Base-by-base conservation (phyloP, 2,113 vertebrate genomes). In the Pollimyrus isidori region DNA sequence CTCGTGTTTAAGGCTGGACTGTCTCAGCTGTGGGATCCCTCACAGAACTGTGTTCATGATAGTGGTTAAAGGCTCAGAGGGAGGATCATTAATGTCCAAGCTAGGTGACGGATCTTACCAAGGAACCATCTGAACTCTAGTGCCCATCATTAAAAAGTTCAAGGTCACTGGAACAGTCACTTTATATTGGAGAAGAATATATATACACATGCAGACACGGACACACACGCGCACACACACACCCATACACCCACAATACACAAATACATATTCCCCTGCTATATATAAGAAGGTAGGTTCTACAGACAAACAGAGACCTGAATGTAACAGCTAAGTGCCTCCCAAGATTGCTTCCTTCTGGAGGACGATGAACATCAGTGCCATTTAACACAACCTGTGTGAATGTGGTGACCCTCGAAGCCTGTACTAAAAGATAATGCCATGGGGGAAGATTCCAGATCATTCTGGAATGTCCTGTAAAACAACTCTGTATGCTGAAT, bases 71-170 rank as follows among this genome's bases (percentile, higher is more conserved):
- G 48, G 45, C 83, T 6, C 11, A 3, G 23, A 49, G 45, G 45
- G 11, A 86, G 83, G 48, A 21, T 86, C 83, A 86, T 86, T 86
- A 86, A 26, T 86, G 45, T 86, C 45, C 83, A 49, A 19, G 48
- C 45, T 50, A n/a, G 83, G 46, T 30, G 42, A 86, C 48, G 4
- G 45, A 21, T 49, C 6, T 49, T 49, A 26, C 11, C 23, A 87
- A 87, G 50, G 15, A 56, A 53, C 23, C 48, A 19, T 87, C 17
- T 87, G 49, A 26, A 87, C 26, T 87, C 17, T 53, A 49, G 23
- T 86, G 83, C 45, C 45, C 83, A 42, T 87, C 85, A 39, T 87
- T 87, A 87, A 87, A 53, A 87, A 87, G 85, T 53, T 87, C 50
- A 87, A 87, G 85, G 48, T 87, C 85, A 56, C 50, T 87, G 85